A percentile compares a stretch with the other conserved stretches of the same genome.
Evolutionary conservation across 2,888 invertebrate genomes (phyloP).

Genomic region (Incurvaria masculella): DNA sequence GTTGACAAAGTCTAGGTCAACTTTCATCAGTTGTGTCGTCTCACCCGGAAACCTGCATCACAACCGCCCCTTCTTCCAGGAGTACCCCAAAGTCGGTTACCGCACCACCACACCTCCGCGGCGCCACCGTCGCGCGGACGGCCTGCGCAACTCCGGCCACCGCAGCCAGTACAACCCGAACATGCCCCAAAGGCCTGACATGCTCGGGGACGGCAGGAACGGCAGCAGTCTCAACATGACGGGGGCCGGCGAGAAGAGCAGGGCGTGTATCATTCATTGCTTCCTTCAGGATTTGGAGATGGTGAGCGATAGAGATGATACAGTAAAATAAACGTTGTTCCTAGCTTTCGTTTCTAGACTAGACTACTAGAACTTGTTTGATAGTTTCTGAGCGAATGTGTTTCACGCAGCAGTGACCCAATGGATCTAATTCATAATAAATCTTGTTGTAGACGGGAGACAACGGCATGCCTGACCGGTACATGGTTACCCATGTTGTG

Average conservation of each 20-base stretch:
- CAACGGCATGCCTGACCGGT: conserved; percentile 63
- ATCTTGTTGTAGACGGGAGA: conserved; percentile 48
- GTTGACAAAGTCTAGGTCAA: too few species aligned
- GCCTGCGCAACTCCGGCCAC: conserved; percentile 35
- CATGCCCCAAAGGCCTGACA: conserved; percentile 20
- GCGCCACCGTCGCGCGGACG: conserved; percentile 9
- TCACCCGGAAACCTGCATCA: too few species aligned
- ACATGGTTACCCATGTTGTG: conserved; percentile 58
- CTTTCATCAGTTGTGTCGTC: too few species aligned
- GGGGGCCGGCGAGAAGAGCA: conserved; percentile 24
- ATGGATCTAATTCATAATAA: background rate
- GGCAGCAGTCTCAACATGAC: conserved; percentile 27
- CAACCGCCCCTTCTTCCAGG: background rate
- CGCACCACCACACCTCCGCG: background rate
- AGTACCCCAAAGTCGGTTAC: background rate
- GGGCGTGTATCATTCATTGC: conserved; percentile 63
- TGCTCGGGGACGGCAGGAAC: conserved; percentile 26
- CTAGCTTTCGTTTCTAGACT: too few species aligned
- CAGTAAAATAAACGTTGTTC: too few species aligned
- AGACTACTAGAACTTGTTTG: too few species aligned
- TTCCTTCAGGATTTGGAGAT: conserved; percentile 66
- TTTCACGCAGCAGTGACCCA: background rate
- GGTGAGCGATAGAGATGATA: too few species aligned
- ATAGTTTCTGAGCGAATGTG: background rate
- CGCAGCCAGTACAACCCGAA: conserved; percentile 47